Evolutionary conservation across 2,797 vertebrate species (phyloP).

Genomic region (Dallia pectoralis): DNA sequence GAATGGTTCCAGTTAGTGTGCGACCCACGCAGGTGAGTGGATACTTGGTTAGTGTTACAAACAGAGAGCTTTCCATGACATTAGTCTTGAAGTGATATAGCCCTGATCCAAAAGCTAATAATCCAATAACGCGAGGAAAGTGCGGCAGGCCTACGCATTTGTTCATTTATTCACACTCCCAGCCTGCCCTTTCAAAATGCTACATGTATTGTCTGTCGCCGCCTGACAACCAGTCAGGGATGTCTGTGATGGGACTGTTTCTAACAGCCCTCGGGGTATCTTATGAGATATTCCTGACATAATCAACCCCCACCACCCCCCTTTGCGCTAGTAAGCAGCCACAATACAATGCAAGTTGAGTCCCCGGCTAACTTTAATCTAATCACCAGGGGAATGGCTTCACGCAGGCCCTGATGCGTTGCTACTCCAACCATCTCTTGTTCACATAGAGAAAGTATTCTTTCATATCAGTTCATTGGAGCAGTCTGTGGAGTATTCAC

Average conservation of each 20-base stretch:
- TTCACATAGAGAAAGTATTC: neutral
- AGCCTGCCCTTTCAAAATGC: conserved; percentile 4
- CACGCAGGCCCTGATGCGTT: conserved; percentile 7
- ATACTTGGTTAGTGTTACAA: too few relatives aligned
- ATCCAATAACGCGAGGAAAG: neutral
- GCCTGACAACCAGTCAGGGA: neutral
- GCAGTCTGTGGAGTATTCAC: neutral
- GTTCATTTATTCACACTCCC: neutral
- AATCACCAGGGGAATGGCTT: conserved; percentile 12
- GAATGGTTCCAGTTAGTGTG: too few relatives aligned
- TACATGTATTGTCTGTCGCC: neutral
- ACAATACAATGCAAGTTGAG: conserved; percentile 7
- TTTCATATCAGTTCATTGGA: neutral
- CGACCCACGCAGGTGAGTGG: too few relatives aligned
- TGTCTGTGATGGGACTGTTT: neutral
- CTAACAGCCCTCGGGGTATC: neutral
- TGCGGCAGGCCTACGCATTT: neutral
- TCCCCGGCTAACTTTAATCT: conserved; percentile 17
- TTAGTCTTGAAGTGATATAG: neutral
- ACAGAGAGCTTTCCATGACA: neutral
- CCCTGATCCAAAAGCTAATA: neutral
- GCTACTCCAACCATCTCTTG: conserved; percentile 3
- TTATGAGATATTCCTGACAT: neutral
- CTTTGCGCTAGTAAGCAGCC: conserved; percentile 2
- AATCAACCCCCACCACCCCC: neutral